Conservation (phyloP, 1,140 invertebrate genomes). For the Aplysia californica region DNA sequence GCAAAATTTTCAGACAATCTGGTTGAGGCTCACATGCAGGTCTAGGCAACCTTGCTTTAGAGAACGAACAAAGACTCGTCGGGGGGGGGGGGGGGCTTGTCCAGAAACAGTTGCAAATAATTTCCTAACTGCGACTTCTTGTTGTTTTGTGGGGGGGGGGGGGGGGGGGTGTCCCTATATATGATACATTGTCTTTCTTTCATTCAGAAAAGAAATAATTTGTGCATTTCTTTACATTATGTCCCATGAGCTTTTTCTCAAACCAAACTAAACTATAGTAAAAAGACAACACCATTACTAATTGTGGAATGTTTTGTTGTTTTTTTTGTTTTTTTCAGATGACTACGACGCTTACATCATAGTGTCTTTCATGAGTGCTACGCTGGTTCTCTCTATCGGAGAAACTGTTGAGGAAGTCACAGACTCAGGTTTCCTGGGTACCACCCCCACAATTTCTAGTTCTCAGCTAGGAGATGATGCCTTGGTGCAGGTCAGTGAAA, state of each 20-base stretch:
- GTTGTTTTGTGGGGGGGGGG: too few relatives aligned
- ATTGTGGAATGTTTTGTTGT: background rate
- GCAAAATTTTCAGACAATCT: too few relatives aligned
- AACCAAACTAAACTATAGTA: background rate
- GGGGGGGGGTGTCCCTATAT: too few relatives aligned
- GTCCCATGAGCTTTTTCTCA: background rate
- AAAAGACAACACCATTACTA: background rate
- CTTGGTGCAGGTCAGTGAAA: conserved; percentile 91
- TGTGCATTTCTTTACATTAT: too few relatives aligned
- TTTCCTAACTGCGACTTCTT: too few relatives aligned
- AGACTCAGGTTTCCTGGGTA: conserved; percentile 98
- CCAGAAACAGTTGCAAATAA: too few relatives aligned
- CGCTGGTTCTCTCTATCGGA: conserved; percentile 98
- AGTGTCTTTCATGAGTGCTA: conserved; percentile 99
- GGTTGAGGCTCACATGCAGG: background rate
- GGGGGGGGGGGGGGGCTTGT: too few relatives aligned
- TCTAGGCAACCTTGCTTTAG: too few relatives aligned
- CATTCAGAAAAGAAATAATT: too few relatives aligned
- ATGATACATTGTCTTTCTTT: too few relatives aligned
- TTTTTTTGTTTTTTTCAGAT: conserved; percentile 77
- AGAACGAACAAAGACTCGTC: too few relatives aligned
- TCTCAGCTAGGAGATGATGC: conserved; percentile 97
- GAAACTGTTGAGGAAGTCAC: conserved; percentile 99
- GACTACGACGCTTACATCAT: conserved; percentile 99
- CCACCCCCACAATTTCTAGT: conserved; percentile 96